Evolutionary conservation across 2,113 vertebrate genomes (phyloP).

Genomic region (Eulacestoma nigropectus): DNA sequence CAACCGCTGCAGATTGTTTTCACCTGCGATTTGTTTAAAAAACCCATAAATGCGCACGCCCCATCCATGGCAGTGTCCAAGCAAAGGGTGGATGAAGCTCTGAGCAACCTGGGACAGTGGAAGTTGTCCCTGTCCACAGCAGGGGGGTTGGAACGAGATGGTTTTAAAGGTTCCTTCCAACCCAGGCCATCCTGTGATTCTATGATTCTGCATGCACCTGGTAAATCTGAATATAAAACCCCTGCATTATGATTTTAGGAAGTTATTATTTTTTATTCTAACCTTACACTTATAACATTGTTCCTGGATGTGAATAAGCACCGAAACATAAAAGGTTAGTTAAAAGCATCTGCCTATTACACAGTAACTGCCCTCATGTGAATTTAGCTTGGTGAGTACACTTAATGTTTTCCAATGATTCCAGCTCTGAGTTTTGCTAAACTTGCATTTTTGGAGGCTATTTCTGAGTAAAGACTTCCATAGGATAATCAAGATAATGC

Average conservation of each 20-base stretch:
- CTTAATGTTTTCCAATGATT: conserved; percentile 12
- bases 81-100: background rate
- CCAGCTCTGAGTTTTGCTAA: conserved; percentile 1
- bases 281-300: background rate
- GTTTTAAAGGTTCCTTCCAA: background rate
- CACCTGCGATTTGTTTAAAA: background rate
- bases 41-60: background rate
- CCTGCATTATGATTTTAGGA: background rate
- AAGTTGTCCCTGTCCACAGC: background rate
- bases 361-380: background rate
- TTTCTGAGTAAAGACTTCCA: conserved; percentile 29
- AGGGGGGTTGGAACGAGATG: rapidly evolving
- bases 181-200: background rate
- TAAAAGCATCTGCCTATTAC: background rate
- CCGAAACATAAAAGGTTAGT: background rate
- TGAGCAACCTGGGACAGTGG: background rate
- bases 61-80: background rate
- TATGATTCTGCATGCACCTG: background rate
- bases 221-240: background rate
- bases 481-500: conserved; percentile 40
- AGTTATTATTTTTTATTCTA: conserved; percentile 27
- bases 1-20: background rate
- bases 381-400: background rate
- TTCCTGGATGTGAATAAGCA: background rate
- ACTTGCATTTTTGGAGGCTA: conserved; percentile 25